Evolutionary conservation across 1,140 invertebrate species (phyloP).

Genomic region (Dendrolimus punctatus): DNA sequence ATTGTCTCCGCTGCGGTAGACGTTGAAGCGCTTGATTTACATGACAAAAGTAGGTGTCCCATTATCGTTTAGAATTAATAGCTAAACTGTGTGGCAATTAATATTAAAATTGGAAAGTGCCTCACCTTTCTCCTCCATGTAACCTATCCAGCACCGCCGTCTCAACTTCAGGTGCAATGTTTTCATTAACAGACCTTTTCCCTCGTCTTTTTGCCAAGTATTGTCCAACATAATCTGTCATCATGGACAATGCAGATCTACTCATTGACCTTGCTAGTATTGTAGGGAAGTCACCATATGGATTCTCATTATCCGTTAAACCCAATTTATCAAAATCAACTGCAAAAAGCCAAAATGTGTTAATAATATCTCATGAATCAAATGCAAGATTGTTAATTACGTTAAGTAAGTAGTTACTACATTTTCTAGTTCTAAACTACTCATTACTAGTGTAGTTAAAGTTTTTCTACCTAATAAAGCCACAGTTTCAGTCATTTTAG

Average conservation of each 20-base stretch:
- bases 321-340: conserved; percentile 89
- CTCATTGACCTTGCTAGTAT: conserved; percentile 80
- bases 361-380: no score
- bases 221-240: conserved; percentile 81
- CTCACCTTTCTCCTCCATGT: conserved; percentile 83
- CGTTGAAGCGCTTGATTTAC: not conserved
- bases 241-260: conserved; percentile 76
- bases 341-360: conserved; percentile 37
- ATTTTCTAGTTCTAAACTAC: no score
- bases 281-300: conserved; percentile 83
- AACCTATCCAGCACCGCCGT: conserved; percentile 51
- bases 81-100: not conserved
- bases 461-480: no score
- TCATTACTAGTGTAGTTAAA: no score
- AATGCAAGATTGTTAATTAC: no score
- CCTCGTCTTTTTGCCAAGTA: conserved; percentile 78
- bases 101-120: not conserved
- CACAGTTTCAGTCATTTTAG: no score
- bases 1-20: not conserved
- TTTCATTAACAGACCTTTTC: conserved; percentile 67
- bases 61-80: conserved; percentile 1
- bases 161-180: conserved; percentile 44
- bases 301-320: conserved; percentile 88
- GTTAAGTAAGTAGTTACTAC: no score
- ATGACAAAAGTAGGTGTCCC: conserved; percentile 4